Evolutionary conservation across 2,888 invertebrate species (phyloP).

Genomic region (Chironomus tentans): DNA sequence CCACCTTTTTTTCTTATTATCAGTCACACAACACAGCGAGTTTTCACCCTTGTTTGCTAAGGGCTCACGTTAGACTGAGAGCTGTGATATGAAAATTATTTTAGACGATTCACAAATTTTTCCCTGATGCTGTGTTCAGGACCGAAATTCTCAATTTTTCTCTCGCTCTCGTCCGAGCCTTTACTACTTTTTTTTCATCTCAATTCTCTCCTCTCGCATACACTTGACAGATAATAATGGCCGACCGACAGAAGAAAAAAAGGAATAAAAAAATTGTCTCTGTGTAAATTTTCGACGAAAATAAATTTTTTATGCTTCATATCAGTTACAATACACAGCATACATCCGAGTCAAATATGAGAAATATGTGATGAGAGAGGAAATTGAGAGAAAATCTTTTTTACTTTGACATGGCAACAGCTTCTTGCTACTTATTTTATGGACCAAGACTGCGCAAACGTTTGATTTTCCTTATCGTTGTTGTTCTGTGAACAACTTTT

Average conservation of each 20-base stretch:
- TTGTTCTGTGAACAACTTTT: not conserved
- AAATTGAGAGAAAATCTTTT: not conserved
- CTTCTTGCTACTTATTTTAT: not conserved
- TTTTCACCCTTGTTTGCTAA: conserved; percentile 27
- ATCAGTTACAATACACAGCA: not conserved
- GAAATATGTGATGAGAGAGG: not conserved
- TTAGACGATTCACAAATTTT: conserved; percentile 12
- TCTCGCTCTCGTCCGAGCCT: too few relatives aligned
- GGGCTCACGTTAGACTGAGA: conserved; percentile 27
- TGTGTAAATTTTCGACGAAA: conserved; percentile 15
- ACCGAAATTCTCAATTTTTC: not conserved
- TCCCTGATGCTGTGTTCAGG: not conserved
- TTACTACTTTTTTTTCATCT: not conserved
- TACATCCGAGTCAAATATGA: too few relatives aligned
- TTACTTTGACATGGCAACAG: conserved; percentile 4
- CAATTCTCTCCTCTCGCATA: not conserved
- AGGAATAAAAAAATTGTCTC: not conserved
- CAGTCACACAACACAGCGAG: conserved; percentile 19
- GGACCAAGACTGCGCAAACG: not conserved
- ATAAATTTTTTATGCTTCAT: not conserved
- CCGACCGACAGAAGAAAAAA: not conserved
- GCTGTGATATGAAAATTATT: not conserved
- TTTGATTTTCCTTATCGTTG: not conserved
- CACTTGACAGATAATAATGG: conserved; percentile 2
- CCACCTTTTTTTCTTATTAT: not conserved